Evolutionary conservation across 2,797 vertebrate species (phyloP).

Genomic region (Myotis daubentonii): DNA sequence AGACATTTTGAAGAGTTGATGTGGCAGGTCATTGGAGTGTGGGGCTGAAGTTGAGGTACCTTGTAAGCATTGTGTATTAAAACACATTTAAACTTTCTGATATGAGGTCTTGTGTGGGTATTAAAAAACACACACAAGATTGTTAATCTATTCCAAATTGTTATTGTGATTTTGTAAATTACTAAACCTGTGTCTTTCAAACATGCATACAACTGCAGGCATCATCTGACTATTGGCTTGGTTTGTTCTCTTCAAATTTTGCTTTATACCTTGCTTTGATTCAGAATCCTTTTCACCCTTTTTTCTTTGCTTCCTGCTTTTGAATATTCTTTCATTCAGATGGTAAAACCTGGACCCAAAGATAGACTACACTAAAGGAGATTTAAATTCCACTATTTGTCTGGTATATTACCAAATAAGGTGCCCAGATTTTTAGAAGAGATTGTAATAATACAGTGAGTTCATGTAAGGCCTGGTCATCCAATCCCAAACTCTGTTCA

Average conservation of each 20-base stretch:
- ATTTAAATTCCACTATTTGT: not conserved
- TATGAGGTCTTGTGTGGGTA: not conserved
- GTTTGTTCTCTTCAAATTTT: not conserved
- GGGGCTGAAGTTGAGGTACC: not conserved
- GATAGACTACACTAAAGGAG: not conserved
- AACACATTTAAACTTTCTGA: not conserved
- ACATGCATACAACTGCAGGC: not conserved
- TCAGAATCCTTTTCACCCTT: not conserved
- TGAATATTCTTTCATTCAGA: not conserved
- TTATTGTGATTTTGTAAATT: not conserved
- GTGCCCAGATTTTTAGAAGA: not conserved
- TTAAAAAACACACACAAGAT: not conserved
- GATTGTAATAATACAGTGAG: not conserved
- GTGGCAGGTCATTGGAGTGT: not conserved
- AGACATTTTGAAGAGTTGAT: not conserved
- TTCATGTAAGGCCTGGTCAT: not conserved
- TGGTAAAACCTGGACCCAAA: not conserved
- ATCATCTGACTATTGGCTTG: not conserved
- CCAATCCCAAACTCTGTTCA: not conserved
- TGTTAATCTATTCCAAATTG: not conserved
- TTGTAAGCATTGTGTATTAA: not conserved
- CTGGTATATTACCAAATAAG: not conserved
- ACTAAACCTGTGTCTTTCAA: not conserved
- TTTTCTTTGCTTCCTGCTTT: not conserved
- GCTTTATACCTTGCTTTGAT: not conserved